Base-by-base conservation (phyloP, 2,888 invertebrate species). In the Pherbina coryleti region DNA sequence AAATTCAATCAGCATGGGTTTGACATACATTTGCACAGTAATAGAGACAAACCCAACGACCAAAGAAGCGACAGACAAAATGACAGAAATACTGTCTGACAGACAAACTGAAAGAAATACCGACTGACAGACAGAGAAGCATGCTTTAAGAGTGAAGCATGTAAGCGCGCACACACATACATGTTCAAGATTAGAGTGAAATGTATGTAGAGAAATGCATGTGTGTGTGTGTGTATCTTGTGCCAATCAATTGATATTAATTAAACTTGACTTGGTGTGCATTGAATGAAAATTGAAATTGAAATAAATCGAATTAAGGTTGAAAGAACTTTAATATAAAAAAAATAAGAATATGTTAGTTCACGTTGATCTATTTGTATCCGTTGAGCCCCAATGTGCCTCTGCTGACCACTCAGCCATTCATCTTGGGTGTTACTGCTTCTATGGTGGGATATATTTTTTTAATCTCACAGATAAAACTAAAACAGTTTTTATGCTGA, bases 1-100 rank as follows among this genome's bases (percentile, higher is more conserved):
- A 69, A 69, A 69, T 66, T 66, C 64, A 37, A 66, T 66, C 19
- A 19, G 19, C 31, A 66, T 34, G 34, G 17, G 64, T 66, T 19
- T 28, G 64, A 14, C 60, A 60, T 28, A 60, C 22, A 44, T 44
- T 44, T 44, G 44, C 11, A 44, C 44, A 44, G 44, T 44, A 44
- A 44, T 22, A 55, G 55, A 22, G 19, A 55, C 55, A 55, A 55
- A 55, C 8, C 19, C 5, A 19, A n/a, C 55, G 2, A 62, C 11
- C 19, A 3, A 25, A 28, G 11, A n/a, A n/a, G n/a, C n/a, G 5
- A 62, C 28, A 55, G 22, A 62, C 28, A 2, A 3, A 60, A 28
- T 5, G 8, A 60, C 60, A 60, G 9, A 60, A 17, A 53, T 4
- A 62, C 28, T 5, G 0, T 5, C 62, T n/a, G 19, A 9, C 4